phyloP scores from a whole-genome alignment of 2,888 invertebrate species.

The Myopa tessellatipennis region DNA sequence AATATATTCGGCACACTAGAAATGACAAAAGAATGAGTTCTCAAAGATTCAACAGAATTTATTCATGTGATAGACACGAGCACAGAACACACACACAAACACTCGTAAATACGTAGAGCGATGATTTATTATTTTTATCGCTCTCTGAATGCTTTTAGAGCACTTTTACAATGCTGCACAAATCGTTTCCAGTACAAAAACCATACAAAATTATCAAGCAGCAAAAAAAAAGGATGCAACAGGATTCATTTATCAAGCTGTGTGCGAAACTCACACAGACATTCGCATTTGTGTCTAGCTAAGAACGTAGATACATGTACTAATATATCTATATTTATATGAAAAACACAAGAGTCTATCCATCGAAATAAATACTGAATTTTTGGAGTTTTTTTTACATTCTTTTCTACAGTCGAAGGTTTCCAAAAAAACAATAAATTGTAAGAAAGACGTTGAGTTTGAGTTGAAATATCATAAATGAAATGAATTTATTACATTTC shows the following conservation, averaged over 20 bases:
- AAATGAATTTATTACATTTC: too few species aligned
- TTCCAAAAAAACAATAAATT: too few species aligned
- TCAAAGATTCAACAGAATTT: not conserved
- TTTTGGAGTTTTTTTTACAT: too few species aligned
- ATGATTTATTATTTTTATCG: slow-evolving; percentile 34
- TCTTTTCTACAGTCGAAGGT: too few species aligned
- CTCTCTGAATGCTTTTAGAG: not conserved
- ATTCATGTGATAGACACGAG: not conserved
- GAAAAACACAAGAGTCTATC: too few species aligned
- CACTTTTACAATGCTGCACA: slow-evolving; percentile 30
- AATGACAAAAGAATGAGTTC: slow-evolving; percentile 17
- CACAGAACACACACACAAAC: not conserved
- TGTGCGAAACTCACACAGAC: not conserved
- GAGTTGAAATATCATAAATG: too few species aligned
- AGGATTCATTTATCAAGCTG: slow-evolving; percentile 28
- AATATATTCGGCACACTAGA: not conserved
- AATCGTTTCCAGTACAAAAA: slow-evolving; percentile 19
- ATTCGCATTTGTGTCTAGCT: not conserved
- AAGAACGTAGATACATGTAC: not conserved
- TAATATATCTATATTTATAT: not conserved
- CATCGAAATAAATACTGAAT: not conserved
- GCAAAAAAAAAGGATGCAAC: slow-evolving; percentile 19
- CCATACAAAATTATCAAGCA: not conserved
- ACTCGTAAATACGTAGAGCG: not conserved
- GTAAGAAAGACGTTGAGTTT: too few species aligned